These are phyloP conservation scores for Cryptoprocta ferox DNA, from an alignment of 2,797 vertebrate genomes.

Conservation along the genomic window DNA sequence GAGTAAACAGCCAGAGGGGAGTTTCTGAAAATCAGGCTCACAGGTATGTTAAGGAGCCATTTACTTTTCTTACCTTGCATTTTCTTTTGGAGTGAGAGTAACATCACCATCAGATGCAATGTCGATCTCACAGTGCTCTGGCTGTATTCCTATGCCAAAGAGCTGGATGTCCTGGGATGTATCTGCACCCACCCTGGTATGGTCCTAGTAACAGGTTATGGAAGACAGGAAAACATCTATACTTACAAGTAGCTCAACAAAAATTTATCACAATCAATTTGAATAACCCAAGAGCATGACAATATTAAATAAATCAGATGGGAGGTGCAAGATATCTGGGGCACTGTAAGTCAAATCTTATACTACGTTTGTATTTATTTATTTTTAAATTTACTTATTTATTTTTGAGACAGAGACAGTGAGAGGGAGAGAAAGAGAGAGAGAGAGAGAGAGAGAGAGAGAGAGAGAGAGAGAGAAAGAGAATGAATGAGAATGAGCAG, in stretches of 20 bases:
- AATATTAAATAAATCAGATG: neutral
- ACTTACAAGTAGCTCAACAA: neutral
- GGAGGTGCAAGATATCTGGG: neutral
- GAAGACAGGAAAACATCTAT: neutral
- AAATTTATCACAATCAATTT: neutral
- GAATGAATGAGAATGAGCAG: too few species aligned
- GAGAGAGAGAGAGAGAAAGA: too few species aligned
- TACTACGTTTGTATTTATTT: too few species aligned
- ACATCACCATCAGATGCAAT: slow-evolving; percentile 94
- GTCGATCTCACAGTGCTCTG: slow-evolving; percentile 96
- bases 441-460: too few species aligned
- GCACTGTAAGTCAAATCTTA: neutral
- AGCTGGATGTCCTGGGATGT: slow-evolving; percentile 99
- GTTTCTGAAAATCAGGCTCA: neutral
- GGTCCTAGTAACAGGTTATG: slow-evolving; percentile 88
- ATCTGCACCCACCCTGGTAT: slow-evolving; percentile 95
- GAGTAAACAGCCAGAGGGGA: neutral
- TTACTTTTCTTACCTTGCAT: slow-evolving; percentile 91
- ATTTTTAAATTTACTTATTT: too few species aligned
- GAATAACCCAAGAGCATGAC: neutral
- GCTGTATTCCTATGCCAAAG: slow-evolving; percentile 97
- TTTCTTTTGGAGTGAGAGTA: slow-evolving; percentile 93
- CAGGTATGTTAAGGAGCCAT: rapidly evolving
- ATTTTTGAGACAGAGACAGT: too few species aligned
- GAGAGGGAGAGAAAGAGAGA: too few species aligned